phyloP scores from a whole-genome alignment of 2,888 invertebrate genomes.

The Drosophila tripunctata region DNA sequence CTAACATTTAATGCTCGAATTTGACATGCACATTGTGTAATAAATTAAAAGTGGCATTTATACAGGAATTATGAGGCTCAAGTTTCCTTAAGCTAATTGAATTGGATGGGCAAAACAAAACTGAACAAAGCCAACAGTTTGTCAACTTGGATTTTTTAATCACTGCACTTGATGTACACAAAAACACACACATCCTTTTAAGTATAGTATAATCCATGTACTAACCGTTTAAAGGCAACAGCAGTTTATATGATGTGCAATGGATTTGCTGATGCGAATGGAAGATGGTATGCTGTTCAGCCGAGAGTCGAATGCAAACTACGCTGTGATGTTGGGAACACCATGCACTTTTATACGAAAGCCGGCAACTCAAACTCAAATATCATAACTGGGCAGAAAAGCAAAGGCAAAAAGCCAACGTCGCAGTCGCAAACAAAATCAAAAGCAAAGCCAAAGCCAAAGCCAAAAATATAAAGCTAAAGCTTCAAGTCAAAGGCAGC shows the following conservation, averaged over 20 bases:
- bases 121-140: not conserved
- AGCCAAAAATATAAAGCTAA: slow-evolving; percentile 26
- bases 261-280: slow-evolving; percentile 36
- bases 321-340: slow-evolving; percentile 71
- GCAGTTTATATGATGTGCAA: slow-evolving; percentile 33
- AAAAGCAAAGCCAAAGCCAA: slow-evolving; percentile 19
- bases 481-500: slow-evolving; percentile 46
- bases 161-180: not conserved
- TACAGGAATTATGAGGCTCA: not conserved
- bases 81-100: not conserved
- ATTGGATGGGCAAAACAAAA: not conserved
- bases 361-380: slow-evolving; percentile 49
- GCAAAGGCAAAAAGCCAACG: slow-evolving; percentile 32
- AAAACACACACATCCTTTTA: not conserved
- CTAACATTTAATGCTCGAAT: not conserved
- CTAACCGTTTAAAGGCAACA: slow-evolving; percentile 70
- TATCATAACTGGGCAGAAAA: slow-evolving; percentile 53
- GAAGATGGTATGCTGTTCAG: slow-evolving; percentile 56
- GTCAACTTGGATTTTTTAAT: not conserved
- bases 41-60: not conserved
- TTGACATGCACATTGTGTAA: slow-evolving; percentile 4
- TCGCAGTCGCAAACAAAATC: slow-evolving; percentile 16
- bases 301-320: slow-evolving; percentile 82
- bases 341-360: slow-evolving; percentile 83
- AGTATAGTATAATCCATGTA: slow-evolving; percentile 13